Conservation (phyloP, 1,140 invertebrate genomes). For the Drosophila lini region DNA sequence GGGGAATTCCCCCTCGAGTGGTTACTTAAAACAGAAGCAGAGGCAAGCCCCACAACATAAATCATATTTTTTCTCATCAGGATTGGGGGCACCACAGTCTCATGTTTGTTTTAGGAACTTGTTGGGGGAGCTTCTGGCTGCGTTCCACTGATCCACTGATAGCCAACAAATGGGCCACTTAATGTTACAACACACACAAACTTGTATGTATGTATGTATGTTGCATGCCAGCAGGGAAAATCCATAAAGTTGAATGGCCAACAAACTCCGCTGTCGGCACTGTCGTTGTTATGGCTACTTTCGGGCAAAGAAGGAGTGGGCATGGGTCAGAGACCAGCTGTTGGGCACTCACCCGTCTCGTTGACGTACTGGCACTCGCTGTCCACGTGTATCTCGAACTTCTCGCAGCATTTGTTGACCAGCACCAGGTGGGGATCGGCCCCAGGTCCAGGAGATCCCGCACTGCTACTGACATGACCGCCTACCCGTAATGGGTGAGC, state of each 20-base stretch:
- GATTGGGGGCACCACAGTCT: slow-evolving; percentile 13
- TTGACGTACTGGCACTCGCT: slow-evolving; percentile 87
- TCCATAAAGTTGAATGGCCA: slow-evolving; percentile 80
- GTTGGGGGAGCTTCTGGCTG: slow-evolving; percentile 12
- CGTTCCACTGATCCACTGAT: slow-evolving; percentile 53
- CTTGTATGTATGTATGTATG: slow-evolving; percentile 4
- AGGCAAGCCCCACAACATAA: slow-evolving; percentile 34
- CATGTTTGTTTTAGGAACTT: slow-evolving; percentile 45
- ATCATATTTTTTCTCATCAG: slow-evolving; percentile 30
- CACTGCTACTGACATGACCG: slow-evolving; percentile 52
- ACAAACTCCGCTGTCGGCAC: slow-evolving; percentile 12
- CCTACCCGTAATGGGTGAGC: not conserved
- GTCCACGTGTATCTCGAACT: slow-evolving; percentile 89
- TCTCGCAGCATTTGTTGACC: slow-evolving; percentile 92
- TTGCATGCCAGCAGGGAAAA: slow-evolving; percentile 65
- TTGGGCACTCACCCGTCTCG: slow-evolving; percentile 84
- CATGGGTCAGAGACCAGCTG: slow-evolving; percentile 24
- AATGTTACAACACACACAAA: slow-evolving; percentile 35
- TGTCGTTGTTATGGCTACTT: slow-evolving; percentile 35
- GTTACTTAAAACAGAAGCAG: slow-evolving; percentile 9
- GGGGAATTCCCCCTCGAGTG: slow-evolving; percentile 19
- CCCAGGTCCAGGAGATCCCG: slow-evolving; percentile 6
- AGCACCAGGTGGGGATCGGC: slow-evolving; percentile 56
- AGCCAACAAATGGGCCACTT: slow-evolving; percentile 62
- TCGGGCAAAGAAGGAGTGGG: not conserved